These are phyloP conservation scores for Drosophila sucinea DNA, from an alignment of 1,140 invertebrate species.

Conservation along the genomic window DNA sequence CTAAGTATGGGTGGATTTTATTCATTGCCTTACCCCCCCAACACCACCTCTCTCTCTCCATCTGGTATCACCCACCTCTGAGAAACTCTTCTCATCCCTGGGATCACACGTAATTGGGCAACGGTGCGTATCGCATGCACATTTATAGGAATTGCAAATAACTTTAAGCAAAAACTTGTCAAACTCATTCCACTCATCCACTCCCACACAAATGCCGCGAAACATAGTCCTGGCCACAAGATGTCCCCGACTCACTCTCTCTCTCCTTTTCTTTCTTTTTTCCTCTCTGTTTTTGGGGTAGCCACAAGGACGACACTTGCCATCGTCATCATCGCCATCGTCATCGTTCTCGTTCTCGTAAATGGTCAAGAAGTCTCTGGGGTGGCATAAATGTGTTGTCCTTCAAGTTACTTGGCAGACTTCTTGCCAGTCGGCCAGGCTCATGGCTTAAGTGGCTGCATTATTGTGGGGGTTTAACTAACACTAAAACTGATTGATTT, in stretches of 20 bases:
- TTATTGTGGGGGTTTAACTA: slow-evolving; percentile 75
- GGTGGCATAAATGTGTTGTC: slow-evolving; percentile 81
- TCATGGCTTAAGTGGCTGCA: slow-evolving; percentile 75
- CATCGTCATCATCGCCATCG: slow-evolving; percentile 21
- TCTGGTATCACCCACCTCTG: background rate
- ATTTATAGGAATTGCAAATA: slow-evolving; percentile 81
- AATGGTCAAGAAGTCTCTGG: slow-evolving; percentile 72
- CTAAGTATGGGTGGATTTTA: slow-evolving; percentile 62
- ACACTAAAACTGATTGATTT: slow-evolving; percentile 83
- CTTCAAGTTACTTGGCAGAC: slow-evolving; percentile 49
- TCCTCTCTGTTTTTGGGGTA: background rate
- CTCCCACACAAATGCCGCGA: slow-evolving; percentile 37
- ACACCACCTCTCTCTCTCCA: background rate
- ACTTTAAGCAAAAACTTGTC: slow-evolving; percentile 74
- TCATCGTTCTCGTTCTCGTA: slow-evolving; percentile 47
- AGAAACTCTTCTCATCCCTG: slow-evolving; percentile 16
- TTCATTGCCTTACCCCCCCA: slow-evolving; percentile 45
- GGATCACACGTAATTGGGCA: slow-evolving; percentile 62
- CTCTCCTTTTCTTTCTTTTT: slow-evolving; percentile 19
- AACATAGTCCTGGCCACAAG: slow-evolving; percentile 60
- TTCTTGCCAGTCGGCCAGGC: slow-evolving; percentile 9
- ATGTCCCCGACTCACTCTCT: slow-evolving; percentile 13
- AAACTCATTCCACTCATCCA: slow-evolving; percentile 22
- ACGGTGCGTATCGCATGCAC: slow-evolving; percentile 78
- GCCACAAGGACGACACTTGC: slow-evolving; percentile 68